These are phyloP conservation scores for Orussus abietinus DNA, from an alignment of 1,140 invertebrate genomes.

Conservation along the genomic window DNA sequence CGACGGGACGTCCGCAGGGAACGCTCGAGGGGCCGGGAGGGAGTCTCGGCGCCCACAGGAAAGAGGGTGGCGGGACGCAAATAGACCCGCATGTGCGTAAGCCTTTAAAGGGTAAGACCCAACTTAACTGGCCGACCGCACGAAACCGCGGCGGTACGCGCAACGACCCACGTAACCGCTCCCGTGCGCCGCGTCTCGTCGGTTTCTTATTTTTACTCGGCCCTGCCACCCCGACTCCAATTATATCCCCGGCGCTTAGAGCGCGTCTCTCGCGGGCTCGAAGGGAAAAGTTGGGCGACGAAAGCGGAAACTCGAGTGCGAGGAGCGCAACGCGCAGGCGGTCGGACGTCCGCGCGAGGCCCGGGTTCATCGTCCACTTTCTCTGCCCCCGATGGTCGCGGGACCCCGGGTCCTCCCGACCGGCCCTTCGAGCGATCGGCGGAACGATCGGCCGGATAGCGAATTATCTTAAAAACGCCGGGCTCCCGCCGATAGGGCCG, in stretches of 20 bases:
- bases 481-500: no score
- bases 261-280: not conserved
- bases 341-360: slow-evolving; percentile 14
- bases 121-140: not conserved
- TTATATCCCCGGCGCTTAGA: no score
- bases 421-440: not conserved
- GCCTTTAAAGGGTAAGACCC: no score
- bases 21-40: no score
- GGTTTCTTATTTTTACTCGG: no score
- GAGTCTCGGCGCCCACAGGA: no score
- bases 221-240: no score
- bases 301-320: slow-evolving; percentile 18
- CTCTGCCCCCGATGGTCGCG: slow-evolving; percentile 34
- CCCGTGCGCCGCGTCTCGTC: no score
- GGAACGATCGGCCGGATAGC: no score
- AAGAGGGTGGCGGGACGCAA: slow-evolving; percentile 37
- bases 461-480: no score
- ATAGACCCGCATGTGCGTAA: slow-evolving; percentile 19
- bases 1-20: no score
- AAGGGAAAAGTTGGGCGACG: no score
- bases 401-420: not conserved
- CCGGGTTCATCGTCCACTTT: slow-evolving; percentile 41
- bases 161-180: slow-evolving; percentile 11
- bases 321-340: slow-evolving; percentile 26
- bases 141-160: slow-evolving; percentile 1